Conservation (phyloP, 1,140 invertebrate genomes). For the Acromyrmex charruanus region DNA sequence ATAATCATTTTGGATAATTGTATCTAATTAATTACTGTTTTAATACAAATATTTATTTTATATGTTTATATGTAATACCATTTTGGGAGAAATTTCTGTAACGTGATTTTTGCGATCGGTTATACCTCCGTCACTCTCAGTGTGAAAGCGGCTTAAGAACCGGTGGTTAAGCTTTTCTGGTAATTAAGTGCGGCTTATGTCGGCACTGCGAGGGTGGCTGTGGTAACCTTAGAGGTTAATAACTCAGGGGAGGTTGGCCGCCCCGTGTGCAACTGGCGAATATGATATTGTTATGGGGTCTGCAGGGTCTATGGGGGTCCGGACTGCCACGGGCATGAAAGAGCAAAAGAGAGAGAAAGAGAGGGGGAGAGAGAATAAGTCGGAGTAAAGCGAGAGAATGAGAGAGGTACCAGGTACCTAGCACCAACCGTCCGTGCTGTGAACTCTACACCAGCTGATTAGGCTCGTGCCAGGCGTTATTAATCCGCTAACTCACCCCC, state of each 20-base stretch:
- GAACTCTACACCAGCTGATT: constrained; percentile 85
- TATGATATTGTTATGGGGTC: constrained; percentile 85
- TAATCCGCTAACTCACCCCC: constrained; percentile 83
- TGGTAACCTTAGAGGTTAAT: constrained; percentile 86
- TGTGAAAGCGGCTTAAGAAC: constrained; percentile 67
- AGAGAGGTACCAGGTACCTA: constrained; percentile 73
- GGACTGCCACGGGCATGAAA: constrained; percentile 20
- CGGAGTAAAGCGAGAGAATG: constrained; percentile 31
- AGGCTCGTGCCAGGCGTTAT: constrained; percentile 85
- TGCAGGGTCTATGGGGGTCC: constrained; percentile 70
- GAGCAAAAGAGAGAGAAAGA: neutral
- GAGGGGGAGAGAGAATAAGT: constrained; percentile 9
- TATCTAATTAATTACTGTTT: neutral
- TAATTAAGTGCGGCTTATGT: constrained; percentile 82
- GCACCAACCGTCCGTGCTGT: constrained; percentile 72
- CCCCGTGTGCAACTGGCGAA: constrained; percentile 76
- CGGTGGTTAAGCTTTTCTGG: constrained; percentile 78
- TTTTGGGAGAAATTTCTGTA: neutral
- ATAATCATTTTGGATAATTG: neutral
- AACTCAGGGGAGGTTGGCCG: constrained; percentile 78
- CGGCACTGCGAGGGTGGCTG: constrained; percentile 76
- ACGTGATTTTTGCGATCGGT: constrained; percentile 23
- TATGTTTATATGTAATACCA: neutral
- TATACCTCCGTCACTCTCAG: constrained; percentile 25
- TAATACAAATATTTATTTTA: neutral